A percentile compares a stretch with the other conserved stretches of the same genome.
Conservation (phyloP, 1,140 invertebrate genomes). For the Rhagoletis zephyria region DNA sequence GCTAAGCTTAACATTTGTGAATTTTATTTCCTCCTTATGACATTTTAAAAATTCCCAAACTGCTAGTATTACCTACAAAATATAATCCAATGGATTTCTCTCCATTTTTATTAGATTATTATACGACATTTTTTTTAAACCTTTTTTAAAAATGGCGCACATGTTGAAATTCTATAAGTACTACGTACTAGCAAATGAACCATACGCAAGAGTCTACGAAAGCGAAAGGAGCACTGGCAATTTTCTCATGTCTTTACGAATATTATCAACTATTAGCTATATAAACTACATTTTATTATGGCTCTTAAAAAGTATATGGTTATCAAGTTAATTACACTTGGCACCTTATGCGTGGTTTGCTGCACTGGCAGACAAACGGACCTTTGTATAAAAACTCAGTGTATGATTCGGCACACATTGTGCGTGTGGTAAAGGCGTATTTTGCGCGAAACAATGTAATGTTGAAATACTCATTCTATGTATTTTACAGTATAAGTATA, state of each 20-base stretch:
- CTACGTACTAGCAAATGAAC: background rate
- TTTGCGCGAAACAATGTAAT: slow-evolving; percentile 4
- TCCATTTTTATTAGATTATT: too few species aligned
- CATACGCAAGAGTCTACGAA: background rate
- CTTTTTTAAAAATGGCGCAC: background rate
- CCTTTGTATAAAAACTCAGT: background rate
- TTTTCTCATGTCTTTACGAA: slow-evolving; percentile 32
- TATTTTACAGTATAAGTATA: slow-evolving; percentile 7
- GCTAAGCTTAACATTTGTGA: too few species aligned
- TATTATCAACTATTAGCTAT: slow-evolving; percentile 50
- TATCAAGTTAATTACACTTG: slow-evolving; percentile 67
- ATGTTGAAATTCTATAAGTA: background rate
- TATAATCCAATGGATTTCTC: too few species aligned
- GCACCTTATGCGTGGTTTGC: slow-evolving; percentile 59
- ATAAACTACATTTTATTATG: slow-evolving; percentile 51
- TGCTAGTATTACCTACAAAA: too few species aligned
- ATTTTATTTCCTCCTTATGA: too few species aligned
- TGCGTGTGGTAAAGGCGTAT: background rate
- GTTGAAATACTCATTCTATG: background rate
- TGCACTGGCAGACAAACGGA: background rate
- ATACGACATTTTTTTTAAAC: too few species aligned
- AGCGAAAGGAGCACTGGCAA: slow-evolving; percentile 16
- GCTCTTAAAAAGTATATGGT: slow-evolving; percentile 49
- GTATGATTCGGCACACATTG: background rate
- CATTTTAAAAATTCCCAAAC: too few species aligned